Evolutionary conservation across 2,797 vertebrate genomes (phyloP).

Genomic region (Clarias pachynema): DNA sequence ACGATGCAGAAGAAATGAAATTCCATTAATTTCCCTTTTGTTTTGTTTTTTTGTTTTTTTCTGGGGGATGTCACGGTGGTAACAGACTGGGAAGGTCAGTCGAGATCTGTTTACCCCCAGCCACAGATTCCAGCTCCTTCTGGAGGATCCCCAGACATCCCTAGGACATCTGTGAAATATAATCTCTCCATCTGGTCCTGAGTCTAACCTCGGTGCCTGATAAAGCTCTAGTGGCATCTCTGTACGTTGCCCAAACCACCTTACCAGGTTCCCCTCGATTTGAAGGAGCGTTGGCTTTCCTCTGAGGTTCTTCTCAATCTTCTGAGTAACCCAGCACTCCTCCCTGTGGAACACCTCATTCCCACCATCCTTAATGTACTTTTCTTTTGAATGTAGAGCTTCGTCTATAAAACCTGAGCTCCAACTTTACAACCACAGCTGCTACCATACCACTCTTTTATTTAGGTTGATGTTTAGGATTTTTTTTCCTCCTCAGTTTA

Average conservation of each 20-base stretch:
- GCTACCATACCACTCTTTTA: neutral
- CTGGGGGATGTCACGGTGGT: neutral
- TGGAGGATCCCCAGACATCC: neutral
- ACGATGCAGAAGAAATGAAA: neutral
- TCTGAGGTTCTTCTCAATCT: neutral
- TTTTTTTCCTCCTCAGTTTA: neutral
- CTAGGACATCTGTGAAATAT: neutral
- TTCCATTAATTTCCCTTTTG: too few relatives aligned
- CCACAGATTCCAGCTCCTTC: neutral
- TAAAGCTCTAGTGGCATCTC: neutral
- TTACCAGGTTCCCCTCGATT: neutral
- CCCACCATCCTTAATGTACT: too few relatives aligned
- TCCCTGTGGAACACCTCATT: slow-evolving; percentile 8
- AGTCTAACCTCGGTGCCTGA: neutral
- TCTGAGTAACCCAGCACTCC: neutral
- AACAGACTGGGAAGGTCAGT: neutral
- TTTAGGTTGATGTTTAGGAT: neutral
- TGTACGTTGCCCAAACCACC: neutral
- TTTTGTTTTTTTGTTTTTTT: neutral
- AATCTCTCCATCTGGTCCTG: neutral
- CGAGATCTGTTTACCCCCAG: neutral
- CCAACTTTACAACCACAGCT: neutral
- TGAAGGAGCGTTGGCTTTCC: neutral
- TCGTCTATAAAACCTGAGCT: neutral
- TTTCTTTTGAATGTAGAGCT: neutral